Conservation (phyloP, 2,797 vertebrate genomes). For the Tauraco hartlaubi region DNA sequence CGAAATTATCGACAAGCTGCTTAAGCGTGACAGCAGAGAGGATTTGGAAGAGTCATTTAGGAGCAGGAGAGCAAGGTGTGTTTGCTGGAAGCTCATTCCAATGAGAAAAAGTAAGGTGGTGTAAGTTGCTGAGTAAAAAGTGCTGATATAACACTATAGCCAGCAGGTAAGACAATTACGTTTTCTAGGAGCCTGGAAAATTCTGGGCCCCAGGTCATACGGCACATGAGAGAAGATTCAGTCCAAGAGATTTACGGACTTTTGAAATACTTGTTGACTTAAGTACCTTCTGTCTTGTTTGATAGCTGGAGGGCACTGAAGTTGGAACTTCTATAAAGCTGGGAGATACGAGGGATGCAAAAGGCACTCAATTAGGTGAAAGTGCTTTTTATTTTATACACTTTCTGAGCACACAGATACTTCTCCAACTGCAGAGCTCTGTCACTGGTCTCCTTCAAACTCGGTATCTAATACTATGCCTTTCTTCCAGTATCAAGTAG, state of each 20-base stretch:
- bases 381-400: neutral
- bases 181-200: neutral
- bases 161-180: neutral
- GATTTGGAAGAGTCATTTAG: slow-evolving; percentile 14
- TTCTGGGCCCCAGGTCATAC: neutral
- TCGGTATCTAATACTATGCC: neutral
- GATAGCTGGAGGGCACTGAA: neutral
- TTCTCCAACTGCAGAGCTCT: neutral
- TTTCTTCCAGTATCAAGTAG: neutral
- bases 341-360: neutral
- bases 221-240: neutral
- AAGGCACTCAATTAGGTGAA: neutral
- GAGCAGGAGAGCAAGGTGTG: neutral
- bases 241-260: neutral
- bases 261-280: neutral
- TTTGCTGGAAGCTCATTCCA: neutral
- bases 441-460: neutral
- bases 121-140: neutral
- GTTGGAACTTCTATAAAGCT: neutral
- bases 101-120: neutral
- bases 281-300: neutral
- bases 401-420: neutral
- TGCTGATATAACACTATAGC: neutral
- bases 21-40: neutral
- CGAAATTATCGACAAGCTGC: slow-evolving; percentile 7